Evolutionary conservation across 1,140 invertebrate species (phyloP).

Genomic region (Ceratina calcarata): DNA sequence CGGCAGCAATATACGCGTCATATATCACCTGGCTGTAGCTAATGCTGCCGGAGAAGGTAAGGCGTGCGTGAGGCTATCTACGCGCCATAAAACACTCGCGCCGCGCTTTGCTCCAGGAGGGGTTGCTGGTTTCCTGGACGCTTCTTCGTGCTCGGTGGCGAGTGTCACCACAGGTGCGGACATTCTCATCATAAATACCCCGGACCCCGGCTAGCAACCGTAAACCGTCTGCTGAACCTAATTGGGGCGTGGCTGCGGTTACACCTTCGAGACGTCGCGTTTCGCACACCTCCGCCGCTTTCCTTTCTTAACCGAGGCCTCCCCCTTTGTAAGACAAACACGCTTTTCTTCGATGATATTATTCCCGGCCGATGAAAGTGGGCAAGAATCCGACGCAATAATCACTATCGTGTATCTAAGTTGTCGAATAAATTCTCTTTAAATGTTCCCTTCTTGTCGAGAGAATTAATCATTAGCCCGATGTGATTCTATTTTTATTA

Average conservation of each 20-base stretch:
- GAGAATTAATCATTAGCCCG: too few species aligned
- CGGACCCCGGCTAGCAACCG: conserved; percentile 55
- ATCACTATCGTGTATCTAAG: too few species aligned
- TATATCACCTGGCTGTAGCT: conserved; percentile 70
- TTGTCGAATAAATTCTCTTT: too few species aligned
- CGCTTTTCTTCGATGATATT: too few species aligned
- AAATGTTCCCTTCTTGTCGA: too few species aligned
- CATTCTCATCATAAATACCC: conserved; percentile 79
- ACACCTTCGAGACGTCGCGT: conserved; percentile 71
- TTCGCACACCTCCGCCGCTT: conserved; percentile 24
- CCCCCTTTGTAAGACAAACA: too few species aligned
- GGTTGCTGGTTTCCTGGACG: conserved; percentile 56
- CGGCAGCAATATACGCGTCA: conserved; percentile 65
- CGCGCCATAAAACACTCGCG: conserved; percentile 72
- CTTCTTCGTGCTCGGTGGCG: conserved; percentile 52
- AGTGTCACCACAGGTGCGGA: conserved; percentile 78
- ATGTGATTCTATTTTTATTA: too few species aligned
- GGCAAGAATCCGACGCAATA: too few species aligned
- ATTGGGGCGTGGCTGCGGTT: conserved; percentile 77
- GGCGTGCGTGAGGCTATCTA: conserved; percentile 74
- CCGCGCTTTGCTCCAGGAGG: conserved; percentile 54
- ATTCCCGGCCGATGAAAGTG: too few species aligned
- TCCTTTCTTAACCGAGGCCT: background rate
- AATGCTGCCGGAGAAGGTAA: conserved; percentile 63
- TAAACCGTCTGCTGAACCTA: conserved; percentile 71